Percentiles rank a stretch among this genome's conserved stretches.
Conservation (phyloP, 1,140 invertebrate genomes). For the Chrysoperla carnea region DNA sequence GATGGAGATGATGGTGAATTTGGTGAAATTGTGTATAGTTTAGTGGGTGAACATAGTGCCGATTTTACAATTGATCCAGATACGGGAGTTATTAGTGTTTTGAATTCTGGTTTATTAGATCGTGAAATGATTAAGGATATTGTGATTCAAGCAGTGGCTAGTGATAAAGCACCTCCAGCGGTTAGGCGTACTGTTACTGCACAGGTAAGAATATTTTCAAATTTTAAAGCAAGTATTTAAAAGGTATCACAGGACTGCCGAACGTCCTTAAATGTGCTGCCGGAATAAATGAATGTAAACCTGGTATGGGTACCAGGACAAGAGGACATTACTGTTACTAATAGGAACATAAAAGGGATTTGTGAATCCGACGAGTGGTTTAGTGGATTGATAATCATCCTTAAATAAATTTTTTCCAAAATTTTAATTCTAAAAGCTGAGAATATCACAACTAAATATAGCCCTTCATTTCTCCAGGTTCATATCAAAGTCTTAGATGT, state of each 20-base stretch:
- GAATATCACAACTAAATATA: no score
- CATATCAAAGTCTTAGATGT: conserved; percentile 63
- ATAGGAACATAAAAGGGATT: no score
- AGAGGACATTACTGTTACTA: no score
- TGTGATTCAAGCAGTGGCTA: conserved; percentile 58
- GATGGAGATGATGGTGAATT: conserved; percentile 58
- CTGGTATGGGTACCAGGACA: no score
- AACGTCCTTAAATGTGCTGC: neutral
- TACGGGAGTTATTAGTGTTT: conserved; percentile 63
- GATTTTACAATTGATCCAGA: conserved; percentile 52
- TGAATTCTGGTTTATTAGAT: conserved; percentile 54
- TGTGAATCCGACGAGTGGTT: no score
- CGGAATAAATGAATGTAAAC: no score
- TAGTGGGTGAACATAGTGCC: conserved; percentile 51
- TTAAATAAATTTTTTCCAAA: no score
- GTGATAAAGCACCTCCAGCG: conserved; percentile 53
- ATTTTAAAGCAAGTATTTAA: neutral
- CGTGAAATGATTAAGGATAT: conserved; percentile 54
- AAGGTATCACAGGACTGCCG: no score
- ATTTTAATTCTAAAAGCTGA: no score
- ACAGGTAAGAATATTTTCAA: conserved; percentile 31
- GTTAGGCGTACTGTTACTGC: conserved; percentile 48
- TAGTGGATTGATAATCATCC: no score
- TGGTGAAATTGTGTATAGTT: conserved; percentile 55
- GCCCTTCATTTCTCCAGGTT: conserved; percentile 27